Evolutionary conservation across 2,113 vertebrate species (phyloP), one percentile per base, ranked within the genome.

Genomic region (Abramis brama): DNA sequence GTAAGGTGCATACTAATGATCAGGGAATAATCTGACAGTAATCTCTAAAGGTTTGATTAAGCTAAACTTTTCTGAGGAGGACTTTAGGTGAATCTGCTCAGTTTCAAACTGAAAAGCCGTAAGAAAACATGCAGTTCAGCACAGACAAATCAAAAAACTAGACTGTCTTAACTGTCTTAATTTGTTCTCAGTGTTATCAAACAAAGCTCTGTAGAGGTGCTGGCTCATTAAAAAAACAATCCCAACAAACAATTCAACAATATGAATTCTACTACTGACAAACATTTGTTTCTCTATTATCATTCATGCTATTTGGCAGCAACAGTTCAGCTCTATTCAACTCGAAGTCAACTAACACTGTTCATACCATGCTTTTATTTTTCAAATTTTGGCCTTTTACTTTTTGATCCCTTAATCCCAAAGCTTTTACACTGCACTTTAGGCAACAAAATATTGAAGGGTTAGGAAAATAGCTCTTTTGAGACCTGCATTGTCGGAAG

Each of bases 91-190:
- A 43, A 71, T 71, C 68, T 43, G 68, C 36, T 71, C 19, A 43
- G 89, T 91, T 91, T 93, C 83, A 85, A 78, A 92, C 91, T 89
- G 87, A 90, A 89, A 91, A 87, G 87, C 74, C n/a, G 5, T 66
- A 62, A 39, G 30, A 59, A 76, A n/a, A 23, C 70, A 47, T 52
- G n/a, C 5, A 50, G 62, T 70, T 84, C 25, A 15, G 43, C 84
- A 19, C 2, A 23, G 52, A 60, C 43, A 55, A 33, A 86, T 82
- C 23, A 88, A 86, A 82, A 87, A 91, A 89, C 74, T n/a, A n/a
- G 25, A 30, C 66, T 55, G 71, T 82, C 86, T 47, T 85, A 86
- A 30, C 66, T 55, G 71, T 82, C 86, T 47, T 85, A 86, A 23
- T 86, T 89, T 4, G 33, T 33, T 33, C 33, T 33, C 27, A 80